Evolutionary conservation across 2,113 vertebrate genomes (phyloP).

Genomic region (Heterochromis multidens): DNA sequence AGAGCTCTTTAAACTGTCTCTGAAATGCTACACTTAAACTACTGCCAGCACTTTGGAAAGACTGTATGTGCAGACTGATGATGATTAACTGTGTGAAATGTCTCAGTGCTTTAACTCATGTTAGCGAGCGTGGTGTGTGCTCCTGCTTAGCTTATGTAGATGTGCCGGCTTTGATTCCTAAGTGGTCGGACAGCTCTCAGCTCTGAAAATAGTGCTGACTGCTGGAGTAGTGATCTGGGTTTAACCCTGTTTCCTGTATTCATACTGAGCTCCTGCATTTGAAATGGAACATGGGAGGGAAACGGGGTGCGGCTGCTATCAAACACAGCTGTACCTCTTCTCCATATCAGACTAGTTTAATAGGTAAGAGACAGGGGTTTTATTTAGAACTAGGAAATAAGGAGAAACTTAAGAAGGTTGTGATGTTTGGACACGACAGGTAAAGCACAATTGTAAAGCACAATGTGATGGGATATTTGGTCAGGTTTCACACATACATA

Average conservation of each 20-base stretch:
- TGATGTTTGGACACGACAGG: constrained; percentile 35
- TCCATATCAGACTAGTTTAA: not conserved
- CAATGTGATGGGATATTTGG: constrained; percentile 25
- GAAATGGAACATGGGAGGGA: constrained; percentile 41
- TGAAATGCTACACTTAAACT: constrained; percentile 42
- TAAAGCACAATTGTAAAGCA: constrained; percentile 46
- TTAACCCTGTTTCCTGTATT: constrained; percentile 71
- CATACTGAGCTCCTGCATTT: constrained; percentile 55
- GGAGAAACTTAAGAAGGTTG: not conserved
- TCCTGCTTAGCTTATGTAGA: constrained; percentile 52
- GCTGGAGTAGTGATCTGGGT: constrained; percentile 67
- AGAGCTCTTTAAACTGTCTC: constrained; percentile 37
- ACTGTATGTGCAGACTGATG: constrained; percentile 33
- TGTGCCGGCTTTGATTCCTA: constrained; percentile 58
- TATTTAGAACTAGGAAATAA: not conserved
- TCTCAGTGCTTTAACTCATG: constrained; percentile 40
- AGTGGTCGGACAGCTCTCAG: constrained; percentile 53
- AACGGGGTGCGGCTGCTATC: constrained; percentile 28
- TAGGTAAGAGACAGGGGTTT: not conserved
- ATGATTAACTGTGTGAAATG: constrained; percentile 52
- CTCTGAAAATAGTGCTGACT: constrained; percentile 68
- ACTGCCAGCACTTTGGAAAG: constrained; percentile 11
- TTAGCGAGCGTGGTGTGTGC: constrained; percentile 8
- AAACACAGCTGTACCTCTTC: not conserved
- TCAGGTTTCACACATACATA: not conserved